Conservation (phyloP, 2,797 vertebrate genomes). For the Garrulus glandarius region DNA sequence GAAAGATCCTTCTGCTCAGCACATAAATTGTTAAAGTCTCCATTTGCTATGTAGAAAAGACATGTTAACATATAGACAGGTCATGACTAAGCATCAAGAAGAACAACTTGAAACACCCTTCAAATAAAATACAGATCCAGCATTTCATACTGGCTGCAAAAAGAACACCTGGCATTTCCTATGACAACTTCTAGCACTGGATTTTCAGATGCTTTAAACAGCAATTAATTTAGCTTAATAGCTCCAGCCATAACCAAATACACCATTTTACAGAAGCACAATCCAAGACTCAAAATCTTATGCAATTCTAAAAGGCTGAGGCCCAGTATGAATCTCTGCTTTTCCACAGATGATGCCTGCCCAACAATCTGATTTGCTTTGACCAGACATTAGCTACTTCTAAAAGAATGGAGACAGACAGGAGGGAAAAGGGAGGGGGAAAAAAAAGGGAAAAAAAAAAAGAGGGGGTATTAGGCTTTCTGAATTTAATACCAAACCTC, state of each 20-base stretch:
- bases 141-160: background rate
- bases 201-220: background rate
- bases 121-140: background rate
- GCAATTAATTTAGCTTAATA: background rate
- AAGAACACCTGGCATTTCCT: background rate
- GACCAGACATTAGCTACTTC: background rate
- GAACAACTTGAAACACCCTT: background rate
- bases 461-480: background rate
- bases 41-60: background rate
- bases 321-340: background rate
- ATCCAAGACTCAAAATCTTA: background rate
- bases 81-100: background rate
- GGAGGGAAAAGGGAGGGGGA: background rate
- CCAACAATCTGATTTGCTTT: background rate
- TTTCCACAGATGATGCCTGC: background rate
- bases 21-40: background rate
- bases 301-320: background rate
- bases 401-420: background rate
- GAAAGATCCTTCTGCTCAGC: background rate
- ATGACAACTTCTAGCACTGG: background rate
- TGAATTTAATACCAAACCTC: background rate
- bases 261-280: background rate
- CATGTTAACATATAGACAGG: background rate
- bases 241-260: background rate
- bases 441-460: background rate